These are phyloP conservation scores for Chelon auratus DNA, from an alignment of 2,797 vertebrate species.

Conservation along the genomic window DNA sequence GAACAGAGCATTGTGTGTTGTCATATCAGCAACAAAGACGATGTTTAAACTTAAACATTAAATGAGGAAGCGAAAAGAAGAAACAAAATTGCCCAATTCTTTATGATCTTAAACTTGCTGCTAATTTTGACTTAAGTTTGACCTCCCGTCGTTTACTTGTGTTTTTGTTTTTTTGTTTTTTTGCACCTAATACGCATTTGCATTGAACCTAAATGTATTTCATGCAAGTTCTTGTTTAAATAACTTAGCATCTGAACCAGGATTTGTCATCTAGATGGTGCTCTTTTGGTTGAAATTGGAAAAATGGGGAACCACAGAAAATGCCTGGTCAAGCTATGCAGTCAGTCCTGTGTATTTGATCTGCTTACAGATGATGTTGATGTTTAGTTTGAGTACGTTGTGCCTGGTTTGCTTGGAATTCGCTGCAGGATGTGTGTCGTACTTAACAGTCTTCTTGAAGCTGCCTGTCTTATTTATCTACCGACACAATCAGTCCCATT, in stretches of 20 bases:
- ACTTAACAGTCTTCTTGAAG: not conserved
- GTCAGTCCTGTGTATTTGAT: not conserved
- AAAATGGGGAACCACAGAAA: not conserved
- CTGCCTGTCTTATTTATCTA: not conserved
- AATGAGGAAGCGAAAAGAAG: not conserved
- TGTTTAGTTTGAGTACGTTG: not conserved
- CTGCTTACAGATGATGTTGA: not conserved
- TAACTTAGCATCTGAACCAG: not conserved
- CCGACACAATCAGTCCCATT: not conserved
- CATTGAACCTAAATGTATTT: not conserved
- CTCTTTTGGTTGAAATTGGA: not conserved
- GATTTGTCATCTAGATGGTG: slow-evolving; percentile 20
- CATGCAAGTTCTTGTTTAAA: not conserved
- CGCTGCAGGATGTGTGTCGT: not conserved
- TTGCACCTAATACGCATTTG: too few species aligned
- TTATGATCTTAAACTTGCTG: too few species aligned
- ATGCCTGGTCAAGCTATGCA: not conserved
- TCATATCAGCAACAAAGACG: not conserved
- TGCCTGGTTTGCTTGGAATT: not conserved
- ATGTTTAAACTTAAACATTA: not conserved
- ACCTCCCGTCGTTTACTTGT: too few species aligned
- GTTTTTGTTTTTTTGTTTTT: too few species aligned
- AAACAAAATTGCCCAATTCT: not conserved
- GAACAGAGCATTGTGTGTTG: not conserved
- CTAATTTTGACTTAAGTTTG: too few species aligned